phyloP scores from a whole-genome alignment of 1,140 invertebrate genomes.

The Drosophila chauvacae region DNA sequence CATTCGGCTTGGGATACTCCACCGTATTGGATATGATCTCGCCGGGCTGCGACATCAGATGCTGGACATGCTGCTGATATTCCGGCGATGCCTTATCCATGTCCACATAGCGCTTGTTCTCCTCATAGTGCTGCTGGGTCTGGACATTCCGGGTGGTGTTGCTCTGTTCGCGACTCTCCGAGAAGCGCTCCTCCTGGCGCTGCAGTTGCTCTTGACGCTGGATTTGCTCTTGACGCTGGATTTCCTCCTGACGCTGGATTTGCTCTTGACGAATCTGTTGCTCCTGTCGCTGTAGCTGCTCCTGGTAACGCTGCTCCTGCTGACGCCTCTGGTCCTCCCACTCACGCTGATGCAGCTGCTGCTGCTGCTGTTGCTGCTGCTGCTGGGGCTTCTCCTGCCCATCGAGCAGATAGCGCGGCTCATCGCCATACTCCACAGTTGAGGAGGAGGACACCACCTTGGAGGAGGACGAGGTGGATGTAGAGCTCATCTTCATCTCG shows the following conservation, averaged over 20 bases:
- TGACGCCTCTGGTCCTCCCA: conserved; percentile 41
- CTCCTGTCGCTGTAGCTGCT: conserved; percentile 50
- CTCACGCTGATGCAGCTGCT: conserved; percentile 31
- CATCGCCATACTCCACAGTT: conserved; percentile 64
- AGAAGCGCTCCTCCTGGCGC: conserved; percentile 61
- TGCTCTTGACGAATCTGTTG: conserved; percentile 27
- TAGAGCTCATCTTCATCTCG: conserved; percentile 80
- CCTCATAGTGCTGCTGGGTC: conserved; percentile 72
- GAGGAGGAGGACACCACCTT: conserved; percentile 76
- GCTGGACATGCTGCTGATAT: conserved; percentile 79
- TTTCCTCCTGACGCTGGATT: conserved; percentile 43
- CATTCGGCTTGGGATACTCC: conserved; percentile 87
- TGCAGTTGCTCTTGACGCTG: conserved; percentile 42
- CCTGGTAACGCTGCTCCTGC: conserved; percentile 47
- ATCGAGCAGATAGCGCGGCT: conserved; percentile 67
- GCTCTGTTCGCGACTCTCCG: conserved; percentile 68
- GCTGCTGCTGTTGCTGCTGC: conserved; percentile 23
- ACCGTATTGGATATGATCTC: conserved; percentile 86
- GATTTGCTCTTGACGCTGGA: conserved; percentile 40
- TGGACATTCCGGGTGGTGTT: conserved; percentile 72
- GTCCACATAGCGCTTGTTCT: conserved; percentile 81
- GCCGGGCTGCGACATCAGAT: conserved; percentile 78
- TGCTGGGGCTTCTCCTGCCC: conserved; percentile 30
- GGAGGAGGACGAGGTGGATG: conserved; percentile 69
- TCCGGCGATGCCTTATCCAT: conserved; percentile 82